Conservation (phyloP, 2,797 vertebrate species). For the Pampus argenteus region DNA sequence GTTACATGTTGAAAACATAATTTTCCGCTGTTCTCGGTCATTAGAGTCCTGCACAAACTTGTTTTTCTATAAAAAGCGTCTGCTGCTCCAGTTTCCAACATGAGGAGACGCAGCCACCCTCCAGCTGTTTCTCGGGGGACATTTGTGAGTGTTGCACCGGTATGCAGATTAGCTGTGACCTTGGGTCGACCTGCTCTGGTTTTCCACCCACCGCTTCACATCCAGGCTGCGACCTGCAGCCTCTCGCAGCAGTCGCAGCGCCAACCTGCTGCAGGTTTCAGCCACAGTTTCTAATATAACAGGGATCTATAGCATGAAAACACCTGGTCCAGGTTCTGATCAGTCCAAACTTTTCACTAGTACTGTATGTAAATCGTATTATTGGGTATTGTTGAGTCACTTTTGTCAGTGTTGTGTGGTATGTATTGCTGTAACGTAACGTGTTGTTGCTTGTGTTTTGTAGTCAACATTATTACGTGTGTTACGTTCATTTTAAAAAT, state of each 20-base stretch:
- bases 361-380: no score
- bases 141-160: background rate
- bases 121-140: slow-evolving; percentile 48
- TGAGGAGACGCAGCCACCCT: background rate
- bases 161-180: slow-evolving; percentile 40
- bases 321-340: no score
- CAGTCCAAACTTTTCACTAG: no score
- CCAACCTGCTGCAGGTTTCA: slow-evolving; percentile 17
- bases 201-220: slow-evolving; percentile 39
- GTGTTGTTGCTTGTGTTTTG: no score
- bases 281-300: background rate
- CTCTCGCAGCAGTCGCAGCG: background rate
- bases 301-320: no score
- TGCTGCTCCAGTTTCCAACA: slow-evolving; percentile 12
- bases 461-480: no score
- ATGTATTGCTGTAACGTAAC: no score
- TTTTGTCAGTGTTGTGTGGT: no score
- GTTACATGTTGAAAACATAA: background rate
- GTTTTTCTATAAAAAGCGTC: slow-evolving; percentile 5
- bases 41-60: background rate
- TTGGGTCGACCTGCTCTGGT: slow-evolving; percentile 21
- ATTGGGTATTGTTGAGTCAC: no score
- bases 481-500: no score
- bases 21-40: background rate
- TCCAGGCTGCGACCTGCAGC: slow-evolving; percentile 29